Conservation (phyloP, 1,140 invertebrate genomes). For the Coenobita brevimanus region DNA sequence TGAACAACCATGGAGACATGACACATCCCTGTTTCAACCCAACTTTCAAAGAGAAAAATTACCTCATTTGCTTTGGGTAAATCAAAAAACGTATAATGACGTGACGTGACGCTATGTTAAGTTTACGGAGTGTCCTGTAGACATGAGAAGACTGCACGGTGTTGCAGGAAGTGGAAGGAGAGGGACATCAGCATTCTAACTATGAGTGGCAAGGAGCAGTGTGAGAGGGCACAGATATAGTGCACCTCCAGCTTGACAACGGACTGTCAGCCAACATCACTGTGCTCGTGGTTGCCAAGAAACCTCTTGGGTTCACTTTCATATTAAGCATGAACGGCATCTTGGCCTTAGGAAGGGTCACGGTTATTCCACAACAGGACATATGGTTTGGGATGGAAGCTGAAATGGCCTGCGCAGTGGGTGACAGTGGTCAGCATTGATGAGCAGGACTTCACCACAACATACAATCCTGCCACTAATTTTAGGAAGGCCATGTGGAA, state of each 20-base stretch:
- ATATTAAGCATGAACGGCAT: constrained; percentile 20
- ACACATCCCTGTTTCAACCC: too few relatives aligned
- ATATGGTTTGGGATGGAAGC: too few relatives aligned
- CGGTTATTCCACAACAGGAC: neutral
- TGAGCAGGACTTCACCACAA: neutral
- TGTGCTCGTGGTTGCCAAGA: neutral
- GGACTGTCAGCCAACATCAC: neutral
- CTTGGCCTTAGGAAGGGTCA: constrained; percentile 12
- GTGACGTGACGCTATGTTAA: too few relatives aligned
- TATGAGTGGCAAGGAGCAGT: constrained; percentile 15
- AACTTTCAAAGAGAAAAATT: too few relatives aligned
- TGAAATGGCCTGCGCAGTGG: neutral
- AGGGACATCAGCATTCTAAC: neutral
- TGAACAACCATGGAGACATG: too few relatives aligned
- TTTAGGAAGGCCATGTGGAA: constrained; percentile 7
- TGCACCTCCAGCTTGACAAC: neutral
- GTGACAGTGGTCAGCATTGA: neutral
- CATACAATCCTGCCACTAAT: neutral
- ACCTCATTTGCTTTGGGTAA: too few relatives aligned
- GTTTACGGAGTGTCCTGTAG: too few relatives aligned
- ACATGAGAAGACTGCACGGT: too few relatives aligned
- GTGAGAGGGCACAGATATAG: constrained; percentile 16
- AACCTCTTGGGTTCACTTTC: constrained; percentile 16
- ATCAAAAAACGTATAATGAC: too few relatives aligned
- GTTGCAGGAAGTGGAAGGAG: constrained; percentile 5